Percentiles rank a stretch among this genome's conserved stretches.
phyloP scores from a whole-genome alignment of 2,113 vertebrate genomes.

The Zapus hudsonius region DNA sequence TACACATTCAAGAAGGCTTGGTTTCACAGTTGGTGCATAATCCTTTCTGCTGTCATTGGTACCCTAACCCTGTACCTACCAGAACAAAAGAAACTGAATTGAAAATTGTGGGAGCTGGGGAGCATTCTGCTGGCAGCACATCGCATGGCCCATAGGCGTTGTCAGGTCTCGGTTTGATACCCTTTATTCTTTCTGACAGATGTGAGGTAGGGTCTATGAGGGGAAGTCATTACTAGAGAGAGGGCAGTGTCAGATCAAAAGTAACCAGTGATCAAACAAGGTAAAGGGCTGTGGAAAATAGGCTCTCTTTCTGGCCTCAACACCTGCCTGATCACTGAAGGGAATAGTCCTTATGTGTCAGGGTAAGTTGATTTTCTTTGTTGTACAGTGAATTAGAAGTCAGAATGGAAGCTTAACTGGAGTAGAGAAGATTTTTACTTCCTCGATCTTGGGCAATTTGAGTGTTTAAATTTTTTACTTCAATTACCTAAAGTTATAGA shows the following conservation, averaged over 20 bases:
- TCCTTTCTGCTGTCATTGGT: slow-evolving; percentile 88
- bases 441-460: slow-evolving; percentile 76
- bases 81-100: slow-evolving; percentile 91
- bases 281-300: slow-evolving; percentile 87
- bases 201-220: slow-evolving; percentile 86
- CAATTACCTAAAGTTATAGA: slow-evolving; percentile 38
- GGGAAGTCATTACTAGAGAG: slow-evolving; percentile 88
- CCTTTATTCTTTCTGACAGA: slow-evolving; percentile 92
- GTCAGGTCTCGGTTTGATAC: slow-evolving; percentile 89
- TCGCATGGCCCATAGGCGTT: slow-evolving; percentile 86
- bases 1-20: slow-evolving; percentile 87
- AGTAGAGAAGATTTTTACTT: slow-evolving; percentile 83
- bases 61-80: slow-evolving; percentile 83
- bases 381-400: slow-evolving; percentile 83
- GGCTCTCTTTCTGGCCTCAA: slow-evolving; percentile 87
- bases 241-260: slow-evolving; percentile 91
- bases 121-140: slow-evolving; percentile 84
- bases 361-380: slow-evolving; percentile 88
- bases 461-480: slow-evolving; percentile 71
- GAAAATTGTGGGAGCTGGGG: slow-evolving; percentile 89
- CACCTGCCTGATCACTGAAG: slow-evolving; percentile 87
- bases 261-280: slow-evolving; percentile 89
- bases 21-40: slow-evolving; percentile 88
- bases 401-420: slow-evolving; percentile 79
- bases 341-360: slow-evolving; percentile 85